A percentile compares a stretch with the other conserved stretches of the same genome.
phyloP scores from a whole-genome alignment of 2,797 vertebrate genomes.

The Siniperca obscura region DNA sequence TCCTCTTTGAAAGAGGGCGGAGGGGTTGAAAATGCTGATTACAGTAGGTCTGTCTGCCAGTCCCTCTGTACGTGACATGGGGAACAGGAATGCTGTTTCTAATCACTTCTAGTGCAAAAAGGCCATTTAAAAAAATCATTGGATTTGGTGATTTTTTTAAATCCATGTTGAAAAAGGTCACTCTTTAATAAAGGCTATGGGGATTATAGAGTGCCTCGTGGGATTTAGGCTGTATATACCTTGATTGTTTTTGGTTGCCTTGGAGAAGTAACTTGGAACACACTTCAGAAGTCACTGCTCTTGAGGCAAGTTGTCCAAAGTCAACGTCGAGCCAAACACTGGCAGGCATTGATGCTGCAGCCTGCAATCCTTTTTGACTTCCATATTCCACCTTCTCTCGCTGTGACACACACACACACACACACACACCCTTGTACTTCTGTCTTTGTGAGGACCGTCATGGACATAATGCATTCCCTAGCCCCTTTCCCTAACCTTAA shows the following conservation, averaged over 20 bases:
- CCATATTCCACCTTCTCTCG: conserved; percentile 30
- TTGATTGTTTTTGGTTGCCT: conserved; percentile 67
- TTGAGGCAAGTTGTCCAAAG: conserved; percentile 57
- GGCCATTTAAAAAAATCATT: conserved; percentile 64
- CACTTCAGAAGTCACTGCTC: conserved; percentile 48
- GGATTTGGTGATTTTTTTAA: conserved; percentile 49
- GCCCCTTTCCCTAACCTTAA: no score
- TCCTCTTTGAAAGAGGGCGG: conserved; percentile 72
- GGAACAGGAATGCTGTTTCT: conserved; percentile 66
- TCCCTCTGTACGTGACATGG: conserved; percentile 69
- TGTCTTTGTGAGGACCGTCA: no score
- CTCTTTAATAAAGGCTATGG: conserved; percentile 64
- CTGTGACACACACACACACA: conserved; percentile 5
- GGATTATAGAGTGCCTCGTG: conserved; percentile 58
- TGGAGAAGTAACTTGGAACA: conserved; percentile 35
- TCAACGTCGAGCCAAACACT: conserved; percentile 51
- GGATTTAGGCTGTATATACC: conserved; percentile 48
- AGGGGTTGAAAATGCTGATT: conserved; percentile 82
- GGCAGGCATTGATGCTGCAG: conserved; percentile 42
- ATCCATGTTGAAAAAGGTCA: conserved; percentile 64
- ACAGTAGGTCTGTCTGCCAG: conserved; percentile 76
- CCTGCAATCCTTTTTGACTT: conserved; percentile 57
- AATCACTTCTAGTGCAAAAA: conserved; percentile 65
- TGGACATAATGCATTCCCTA: no score
- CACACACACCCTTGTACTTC: not conserved